phyloP scores from a whole-genome alignment of 2,888 invertebrate genomes.

The Nomada ruficornis region DNA sequence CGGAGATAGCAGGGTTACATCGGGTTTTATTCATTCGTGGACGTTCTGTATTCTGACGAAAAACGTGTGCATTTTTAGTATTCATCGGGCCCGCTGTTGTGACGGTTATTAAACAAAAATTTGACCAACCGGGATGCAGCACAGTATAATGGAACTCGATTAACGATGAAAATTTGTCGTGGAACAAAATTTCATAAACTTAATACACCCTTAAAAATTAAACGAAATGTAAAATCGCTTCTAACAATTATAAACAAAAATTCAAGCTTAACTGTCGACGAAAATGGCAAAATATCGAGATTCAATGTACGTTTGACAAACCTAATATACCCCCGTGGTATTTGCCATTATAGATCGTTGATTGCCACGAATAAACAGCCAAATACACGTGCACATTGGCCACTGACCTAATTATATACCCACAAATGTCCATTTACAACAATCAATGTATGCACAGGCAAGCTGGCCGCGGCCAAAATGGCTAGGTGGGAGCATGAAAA shows the following conservation, averaged over 20 bases:
- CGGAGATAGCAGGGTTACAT: slow-evolving; percentile 25
- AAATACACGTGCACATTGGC: not conserved
- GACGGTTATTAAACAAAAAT: too few species aligned
- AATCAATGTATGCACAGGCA: not conserved
- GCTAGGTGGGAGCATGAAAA: not conserved
- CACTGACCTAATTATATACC: slow-evolving; percentile 7
- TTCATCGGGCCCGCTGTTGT: slow-evolving; percentile 14
- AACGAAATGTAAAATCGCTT: not conserved
- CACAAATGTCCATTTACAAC: not conserved
- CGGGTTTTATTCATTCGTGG: slow-evolving; percentile 41
- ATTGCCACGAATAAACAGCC: slow-evolving; percentile 4
- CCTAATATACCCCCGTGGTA: too few species aligned
- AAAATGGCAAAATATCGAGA: too few species aligned
- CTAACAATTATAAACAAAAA: not conserved
- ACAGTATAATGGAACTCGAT: slow-evolving; percentile 1
- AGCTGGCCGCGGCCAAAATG: not conserved
- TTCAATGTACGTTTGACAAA: too few species aligned
- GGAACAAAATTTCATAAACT: too few species aligned
- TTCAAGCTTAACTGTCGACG: not conserved
- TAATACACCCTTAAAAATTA: too few species aligned
- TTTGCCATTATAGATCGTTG: not conserved
- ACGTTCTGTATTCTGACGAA: not conserved
- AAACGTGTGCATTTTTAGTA: slow-evolving; percentile 31
- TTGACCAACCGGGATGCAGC: not conserved
- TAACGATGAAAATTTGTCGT: slow-evolving; percentile 10